These are phyloP conservation scores for Bugulina stolonifera DNA, from an alignment of 2,888 invertebrate genomes.

Conservation along the genomic window DNA sequence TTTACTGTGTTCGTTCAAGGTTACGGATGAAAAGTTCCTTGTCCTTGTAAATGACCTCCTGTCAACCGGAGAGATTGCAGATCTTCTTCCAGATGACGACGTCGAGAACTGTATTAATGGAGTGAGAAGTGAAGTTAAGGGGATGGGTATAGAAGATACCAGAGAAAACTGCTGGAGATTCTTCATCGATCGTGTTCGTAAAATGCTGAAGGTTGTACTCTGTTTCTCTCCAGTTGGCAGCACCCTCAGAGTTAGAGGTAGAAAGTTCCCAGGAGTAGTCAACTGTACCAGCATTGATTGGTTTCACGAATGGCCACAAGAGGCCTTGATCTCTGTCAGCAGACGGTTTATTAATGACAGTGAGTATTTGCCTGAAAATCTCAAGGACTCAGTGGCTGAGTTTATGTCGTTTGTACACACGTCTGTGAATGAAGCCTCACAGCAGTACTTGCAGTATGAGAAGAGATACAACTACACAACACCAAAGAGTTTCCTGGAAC, in stretches of 20 bases:
- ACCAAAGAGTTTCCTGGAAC: slow-evolving; percentile 91
- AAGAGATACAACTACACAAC: slow-evolving; percentile 93
- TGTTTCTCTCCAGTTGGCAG: slow-evolving; percentile 96
- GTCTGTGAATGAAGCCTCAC: slow-evolving; percentile 83
- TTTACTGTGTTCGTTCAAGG: too few species aligned
- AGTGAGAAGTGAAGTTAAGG: slow-evolving; percentile 58
- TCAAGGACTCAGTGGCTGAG: slow-evolving; percentile 76
- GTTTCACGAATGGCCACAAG: slow-evolving; percentile 99
- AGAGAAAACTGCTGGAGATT: slow-evolving; percentile 96
- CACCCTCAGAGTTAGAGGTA: slow-evolving; percentile 78
- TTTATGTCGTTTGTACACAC: slow-evolving; percentile 94
- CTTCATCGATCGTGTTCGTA: slow-evolving; percentile 87
- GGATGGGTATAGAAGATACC: slow-evolving; percentile 82
- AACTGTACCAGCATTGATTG: slow-evolving; percentile 93
- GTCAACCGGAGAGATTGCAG: slow-evolving; percentile 91
- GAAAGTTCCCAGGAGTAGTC: slow-evolving; percentile 92
- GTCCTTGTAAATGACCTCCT: slow-evolving; percentile 91
- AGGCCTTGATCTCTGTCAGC: slow-evolving; percentile 88
- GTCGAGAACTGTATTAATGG: slow-evolving; percentile 87
- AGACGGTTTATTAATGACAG: slow-evolving; percentile 77
- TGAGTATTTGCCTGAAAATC: slow-evolving; percentile 59
- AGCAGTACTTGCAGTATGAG: slow-evolving; percentile 79
- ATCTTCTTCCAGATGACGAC: slow-evolving; percentile 91
- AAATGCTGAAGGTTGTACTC: slow-evolving; percentile 70
- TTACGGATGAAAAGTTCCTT: slow-evolving; percentile 87